Base-by-base conservation (phyloP, 2,888 invertebrate species). In the Trissolcus brochymenae region DNA sequence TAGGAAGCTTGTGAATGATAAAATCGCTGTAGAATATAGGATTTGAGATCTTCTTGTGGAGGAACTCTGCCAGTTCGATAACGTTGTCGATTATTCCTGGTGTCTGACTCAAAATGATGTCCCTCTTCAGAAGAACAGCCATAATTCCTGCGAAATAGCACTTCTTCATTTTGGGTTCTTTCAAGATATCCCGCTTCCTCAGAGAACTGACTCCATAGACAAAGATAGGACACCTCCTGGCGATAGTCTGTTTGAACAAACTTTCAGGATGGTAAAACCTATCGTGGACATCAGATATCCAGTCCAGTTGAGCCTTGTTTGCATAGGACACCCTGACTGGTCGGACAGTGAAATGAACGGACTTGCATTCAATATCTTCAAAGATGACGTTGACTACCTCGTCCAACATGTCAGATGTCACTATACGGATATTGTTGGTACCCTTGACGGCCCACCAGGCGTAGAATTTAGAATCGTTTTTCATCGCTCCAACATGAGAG, bases 131-230 rank as follows among this genome's bases (percentile, higher is more conserved):
- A 78, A 87, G 81, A 0, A 85, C 76, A 3, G 85, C 81, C 1
- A 89, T 55, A 6, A 88, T n/a, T 0, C 85, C 88, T 0, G 84
- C 86, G 43, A 87, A 88, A 49, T 89, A 89, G 40, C 89, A 89
- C 0, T 85, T 83, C 54, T 88, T 88, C 0, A 84, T 79, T 2
- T 56, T 79, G 0, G 89, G 88, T 51, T 88, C 89, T 1, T 56
- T 82, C 4, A 88, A 9, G 0, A 0, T 4, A 17, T 88, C 82
- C 1, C 87, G 80, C 17, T 86, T 80, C 4, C 59, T 74, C 1
- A 88, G 19, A 0, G 82, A 82, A 0, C 84, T 85, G 0, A 83
- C 84, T 4, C 88, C 88, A 2, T 60, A 70, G 1, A 88, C 53
- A n/a, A 86, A 87, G 3, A 85, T 55, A 0, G 88, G 85, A 25